Evolutionary conservation across 2,113 vertebrate species (phyloP).

Genomic region (Galeopterus variegatus): DNA sequence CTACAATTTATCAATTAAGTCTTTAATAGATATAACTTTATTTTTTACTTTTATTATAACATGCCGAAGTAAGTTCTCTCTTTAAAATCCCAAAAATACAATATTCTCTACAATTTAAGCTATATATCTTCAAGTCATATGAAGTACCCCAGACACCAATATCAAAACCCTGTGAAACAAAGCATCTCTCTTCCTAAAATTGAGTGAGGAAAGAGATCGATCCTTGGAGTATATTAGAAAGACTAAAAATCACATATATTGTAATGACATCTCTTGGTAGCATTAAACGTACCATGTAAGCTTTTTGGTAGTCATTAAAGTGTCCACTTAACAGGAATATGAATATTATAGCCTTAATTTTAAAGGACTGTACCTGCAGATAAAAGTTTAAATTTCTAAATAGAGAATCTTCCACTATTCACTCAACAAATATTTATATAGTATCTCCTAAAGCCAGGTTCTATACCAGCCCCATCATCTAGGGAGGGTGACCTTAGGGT

Average conservation of each 20-base stretch:
- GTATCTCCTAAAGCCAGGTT: not conserved
- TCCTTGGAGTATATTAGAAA: not conserved
- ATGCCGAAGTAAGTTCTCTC: constrained; percentile 41
- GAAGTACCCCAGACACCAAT: not conserved
- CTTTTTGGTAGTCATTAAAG: not conserved
- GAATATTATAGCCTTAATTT: not conserved
- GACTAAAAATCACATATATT: constrained; percentile 21
- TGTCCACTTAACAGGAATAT: not conserved
- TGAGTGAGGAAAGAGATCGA: not conserved
- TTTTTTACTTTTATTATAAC: constrained; percentile 49
- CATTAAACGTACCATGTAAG: not conserved
- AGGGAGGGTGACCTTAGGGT: not conserved
- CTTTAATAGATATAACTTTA: constrained; percentile 30
- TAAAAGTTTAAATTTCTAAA: constrained; percentile 49
- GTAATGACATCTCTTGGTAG: not conserved
- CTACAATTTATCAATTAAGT: not conserved
- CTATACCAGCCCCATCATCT: not conserved
- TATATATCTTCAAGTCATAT: not conserved
- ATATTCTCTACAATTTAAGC: constrained; percentile 38
- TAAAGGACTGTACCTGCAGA: not conserved
- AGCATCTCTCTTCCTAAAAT: constrained; percentile 52
- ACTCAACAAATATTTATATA: constrained; percentile 4
- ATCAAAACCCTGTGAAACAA: constrained; percentile 61
- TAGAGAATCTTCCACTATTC: constrained; percentile 40
- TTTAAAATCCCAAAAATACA: constrained; percentile 43